Percentiles rank a stretch among this genome's conserved stretches.
Conservation (phyloP, 2,113 vertebrate species). For the Cheilinus undulatus region DNA sequence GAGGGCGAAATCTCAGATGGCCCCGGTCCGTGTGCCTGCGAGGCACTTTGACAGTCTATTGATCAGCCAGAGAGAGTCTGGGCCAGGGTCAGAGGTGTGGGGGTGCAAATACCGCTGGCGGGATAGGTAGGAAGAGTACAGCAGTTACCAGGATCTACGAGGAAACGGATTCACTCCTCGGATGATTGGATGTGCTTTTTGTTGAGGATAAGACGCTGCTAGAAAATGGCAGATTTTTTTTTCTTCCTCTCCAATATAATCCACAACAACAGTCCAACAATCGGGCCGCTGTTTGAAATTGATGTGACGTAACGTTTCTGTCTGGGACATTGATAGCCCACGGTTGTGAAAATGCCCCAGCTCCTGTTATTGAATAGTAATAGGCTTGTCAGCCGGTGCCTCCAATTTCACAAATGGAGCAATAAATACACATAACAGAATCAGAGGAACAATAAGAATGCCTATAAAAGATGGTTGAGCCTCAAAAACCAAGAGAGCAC, state of each 20-base stretch:
- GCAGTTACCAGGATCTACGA: slow-evolving; percentile 45
- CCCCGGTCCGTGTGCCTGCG: slow-evolving; percentile 60
- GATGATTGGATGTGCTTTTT: slow-evolving; percentile 32
- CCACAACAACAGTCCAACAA: slow-evolving; percentile 53
- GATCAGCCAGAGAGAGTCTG: slow-evolving; percentile 71
- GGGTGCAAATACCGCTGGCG: slow-evolving; percentile 46
- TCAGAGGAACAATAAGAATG: slow-evolving; percentile 76
- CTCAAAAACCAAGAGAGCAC: slow-evolving; percentile 56
- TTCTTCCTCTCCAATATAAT: slow-evolving; percentile 37
- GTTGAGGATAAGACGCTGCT: slow-evolving; percentile 44
- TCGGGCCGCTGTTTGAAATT: slow-evolving; percentile 49
- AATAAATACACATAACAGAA: slow-evolving; percentile 79
- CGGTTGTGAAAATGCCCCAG: slow-evolving; percentile 76
- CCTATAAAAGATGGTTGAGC: slow-evolving; percentile 61
- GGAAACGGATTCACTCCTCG: slow-evolving; percentile 50
- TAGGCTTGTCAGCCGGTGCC: slow-evolving; percentile 74
- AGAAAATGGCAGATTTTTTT: slow-evolving; percentile 18
- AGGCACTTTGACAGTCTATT: slow-evolving; percentile 80
- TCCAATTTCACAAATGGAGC: slow-evolving; percentile 82
- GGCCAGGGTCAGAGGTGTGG: slow-evolving; percentile 71
- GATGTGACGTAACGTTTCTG: slow-evolving; percentile 71
- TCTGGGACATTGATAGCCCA: slow-evolving; percentile 65
- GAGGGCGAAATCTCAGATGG: slow-evolving; percentile 75
- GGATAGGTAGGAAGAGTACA: slow-evolving; percentile 59
- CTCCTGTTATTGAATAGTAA: slow-evolving; percentile 81